Evolutionary conservation across 2,113 vertebrate genomes (phyloP).

Genomic region (Dolichallabes microphthalmus): DNA sequence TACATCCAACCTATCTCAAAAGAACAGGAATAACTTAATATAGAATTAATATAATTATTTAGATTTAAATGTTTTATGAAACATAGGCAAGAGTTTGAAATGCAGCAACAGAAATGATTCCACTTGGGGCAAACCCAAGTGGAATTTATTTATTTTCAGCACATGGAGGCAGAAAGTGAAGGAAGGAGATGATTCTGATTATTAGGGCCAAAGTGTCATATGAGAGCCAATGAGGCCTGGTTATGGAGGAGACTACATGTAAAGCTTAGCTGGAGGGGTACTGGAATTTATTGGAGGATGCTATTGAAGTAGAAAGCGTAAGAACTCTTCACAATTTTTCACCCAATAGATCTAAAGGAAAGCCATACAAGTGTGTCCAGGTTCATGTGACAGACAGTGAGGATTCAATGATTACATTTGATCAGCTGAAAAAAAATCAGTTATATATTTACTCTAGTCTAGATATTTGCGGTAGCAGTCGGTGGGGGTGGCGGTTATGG

Average conservation of each 20-base stretch:
- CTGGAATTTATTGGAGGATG: not conserved
- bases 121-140: not conserved
- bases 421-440: slow-evolving; percentile 77
- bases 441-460: slow-evolving; percentile 76
- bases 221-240: slow-evolving; percentile 69
- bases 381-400: slow-evolving; percentile 72
- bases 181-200: slow-evolving; percentile 70
- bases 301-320: slow-evolving; percentile 46
- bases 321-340: slow-evolving; percentile 63
- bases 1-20: not conserved
- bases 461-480: slow-evolving; percentile 69
- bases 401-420: slow-evolving; percentile 73
- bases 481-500: slow-evolving; percentile 33
- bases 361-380: slow-evolving; percentile 43
- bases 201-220: slow-evolving; percentile 83
- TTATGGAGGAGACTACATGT: slow-evolving; percentile 70
- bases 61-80: not conserved
- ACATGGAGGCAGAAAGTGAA: slow-evolving; percentile 51
- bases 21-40: not conserved
- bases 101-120: not conserved
- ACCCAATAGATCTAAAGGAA: slow-evolving; percentile 63
- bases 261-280: slow-evolving; percentile 34
- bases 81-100: not conserved
- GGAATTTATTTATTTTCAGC: slow-evolving; percentile 16
- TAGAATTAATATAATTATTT: not conserved